phyloP scores from a whole-genome alignment of 2,113 vertebrate species.

The Alouatta palliata region DNA sequence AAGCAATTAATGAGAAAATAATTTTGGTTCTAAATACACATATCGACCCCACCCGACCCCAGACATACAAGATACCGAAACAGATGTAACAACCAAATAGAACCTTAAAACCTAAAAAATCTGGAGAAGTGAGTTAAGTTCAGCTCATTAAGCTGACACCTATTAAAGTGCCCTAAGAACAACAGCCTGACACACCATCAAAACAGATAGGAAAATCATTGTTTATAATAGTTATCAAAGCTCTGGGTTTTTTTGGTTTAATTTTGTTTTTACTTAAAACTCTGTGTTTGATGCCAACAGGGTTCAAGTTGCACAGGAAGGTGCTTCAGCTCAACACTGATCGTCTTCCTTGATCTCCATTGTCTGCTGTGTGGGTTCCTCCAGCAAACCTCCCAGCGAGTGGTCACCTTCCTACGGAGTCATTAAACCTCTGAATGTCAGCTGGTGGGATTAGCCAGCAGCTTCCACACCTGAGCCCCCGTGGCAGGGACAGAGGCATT shows the following conservation, averaged over 20 bases:
- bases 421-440: constrained; percentile 85
- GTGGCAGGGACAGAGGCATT: constrained; percentile 80
- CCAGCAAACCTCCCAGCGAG: constrained; percentile 83
- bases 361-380: constrained; percentile 80
- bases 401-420: constrained; percentile 81
- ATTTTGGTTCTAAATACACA: constrained; percentile 23
- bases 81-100: constrained; percentile 24
- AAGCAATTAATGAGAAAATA: constrained; percentile 54
- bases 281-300: constrained; percentile 77
- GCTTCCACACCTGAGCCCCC: constrained; percentile 88
- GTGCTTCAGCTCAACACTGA: constrained; percentile 80
- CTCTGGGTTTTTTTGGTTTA: constrained; percentile 1
- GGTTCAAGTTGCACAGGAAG: constrained; percentile 80
- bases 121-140: constrained; percentile 60
- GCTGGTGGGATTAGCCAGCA: constrained; percentile 83
- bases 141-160: constrained; percentile 67
- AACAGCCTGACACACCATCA: constrained; percentile 64
- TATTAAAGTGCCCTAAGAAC: constrained; percentile 52
- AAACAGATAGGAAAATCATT: constrained; percentile 54
- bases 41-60: neutral
- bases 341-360: constrained; percentile 82
- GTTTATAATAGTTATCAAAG: constrained; percentile 54
- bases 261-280: constrained; percentile 77
- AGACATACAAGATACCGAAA: constrained; percentile 40
- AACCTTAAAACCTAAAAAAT: constrained; percentile 67